phyloP scores from a whole-genome alignment of 2,113 vertebrate species.

The Mystacornis crossleyi region DNA sequence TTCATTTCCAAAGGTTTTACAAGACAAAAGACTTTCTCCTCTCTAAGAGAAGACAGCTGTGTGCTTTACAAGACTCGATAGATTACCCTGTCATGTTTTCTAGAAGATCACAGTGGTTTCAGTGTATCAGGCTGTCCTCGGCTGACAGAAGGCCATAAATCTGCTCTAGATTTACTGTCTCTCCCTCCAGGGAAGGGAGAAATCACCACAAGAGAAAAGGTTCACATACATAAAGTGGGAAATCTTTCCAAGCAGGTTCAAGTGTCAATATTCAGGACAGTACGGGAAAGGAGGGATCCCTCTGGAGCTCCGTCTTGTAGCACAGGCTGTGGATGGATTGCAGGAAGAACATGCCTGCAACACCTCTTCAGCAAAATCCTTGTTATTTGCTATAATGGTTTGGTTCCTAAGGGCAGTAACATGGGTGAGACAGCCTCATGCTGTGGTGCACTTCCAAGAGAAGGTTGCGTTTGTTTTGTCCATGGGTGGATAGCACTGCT shows the following conservation, averaged over 20 bases:
- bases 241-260: background rate
- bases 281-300: background rate
- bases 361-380: background rate
- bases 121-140: background rate
- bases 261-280: background rate
- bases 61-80: background rate
- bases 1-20: background rate
- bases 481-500: background rate
- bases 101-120: background rate
- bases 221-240: background rate
- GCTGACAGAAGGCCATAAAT: background rate
- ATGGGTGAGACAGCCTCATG: background rate
- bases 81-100: background rate
- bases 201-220: background rate
- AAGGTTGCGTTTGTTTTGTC: background rate
- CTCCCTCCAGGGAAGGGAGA: fast-evolving
- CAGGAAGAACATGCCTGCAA: background rate
- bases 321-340: background rate
- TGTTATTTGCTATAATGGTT: background rate
- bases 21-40: background rate
- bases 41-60: background rate
- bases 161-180: background rate
- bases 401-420: background rate
- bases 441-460: background rate
- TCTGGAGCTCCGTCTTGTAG: background rate